Evolutionary conservation across 2,888 invertebrate species (phyloP).

Genomic region (Drosophila engyochracea): DNA sequence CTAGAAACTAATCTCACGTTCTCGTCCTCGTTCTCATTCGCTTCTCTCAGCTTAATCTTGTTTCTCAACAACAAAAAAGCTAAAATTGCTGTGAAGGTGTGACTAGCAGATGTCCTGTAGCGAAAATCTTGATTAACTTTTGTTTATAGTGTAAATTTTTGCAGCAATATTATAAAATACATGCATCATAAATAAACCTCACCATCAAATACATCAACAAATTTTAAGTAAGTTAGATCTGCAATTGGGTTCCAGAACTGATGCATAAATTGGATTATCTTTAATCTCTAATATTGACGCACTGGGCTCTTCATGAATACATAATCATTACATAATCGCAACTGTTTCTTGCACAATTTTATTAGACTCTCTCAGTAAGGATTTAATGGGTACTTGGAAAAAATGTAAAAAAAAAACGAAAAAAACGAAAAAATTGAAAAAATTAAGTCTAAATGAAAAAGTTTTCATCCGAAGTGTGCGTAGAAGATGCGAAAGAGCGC

Average conservation of each 20-base stretch:
- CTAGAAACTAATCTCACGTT: constrained; percentile 57
- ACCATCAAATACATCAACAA: not conserved
- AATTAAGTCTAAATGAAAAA: constrained; percentile 56
- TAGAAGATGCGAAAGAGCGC: constrained; percentile 43
- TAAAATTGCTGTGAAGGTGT: not conserved
- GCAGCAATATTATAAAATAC: not conserved
- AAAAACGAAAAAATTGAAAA: constrained; percentile 42
- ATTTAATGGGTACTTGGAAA: constrained; percentile 12
- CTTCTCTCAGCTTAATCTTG: not conserved
- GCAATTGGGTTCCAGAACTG: not conserved
- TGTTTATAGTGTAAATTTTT: not conserved
- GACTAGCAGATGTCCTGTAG: constrained; percentile 1
- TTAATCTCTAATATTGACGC: not conserved
- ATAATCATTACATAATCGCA: not conserved
- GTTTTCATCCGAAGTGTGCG: constrained; percentile 48
- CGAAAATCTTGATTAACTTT: not conserved
- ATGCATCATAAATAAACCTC: not conserved
- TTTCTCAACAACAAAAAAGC: not conserved
- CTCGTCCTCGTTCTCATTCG: constrained; percentile 13
- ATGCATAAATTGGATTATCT: not conserved
- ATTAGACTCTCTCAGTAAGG: not conserved
- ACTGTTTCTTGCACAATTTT: not conserved
- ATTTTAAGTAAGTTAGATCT: not conserved
- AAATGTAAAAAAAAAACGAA: not conserved
- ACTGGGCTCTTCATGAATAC: not conserved